Conservation (phyloP, 2,888 invertebrate genomes). For the Pinctada fucata region DNA sequence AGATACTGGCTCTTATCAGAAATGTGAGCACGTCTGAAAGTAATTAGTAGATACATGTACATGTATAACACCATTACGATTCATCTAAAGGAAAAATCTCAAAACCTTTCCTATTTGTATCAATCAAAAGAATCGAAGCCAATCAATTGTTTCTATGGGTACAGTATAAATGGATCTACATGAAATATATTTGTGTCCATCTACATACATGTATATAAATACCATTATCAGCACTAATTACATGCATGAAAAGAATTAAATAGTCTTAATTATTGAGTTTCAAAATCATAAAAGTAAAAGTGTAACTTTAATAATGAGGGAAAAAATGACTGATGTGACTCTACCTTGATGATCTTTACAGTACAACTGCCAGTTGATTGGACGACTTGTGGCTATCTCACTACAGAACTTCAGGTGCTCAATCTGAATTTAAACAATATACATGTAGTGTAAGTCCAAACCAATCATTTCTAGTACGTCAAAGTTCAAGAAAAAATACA, state of each 20-base stretch:
- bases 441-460: too few relatives aligned
- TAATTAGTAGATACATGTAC: too few relatives aligned
- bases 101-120: too few relatives aligned
- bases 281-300: background rate
- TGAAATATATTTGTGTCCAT: too few relatives aligned
- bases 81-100: too few relatives aligned
- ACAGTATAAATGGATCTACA: too few relatives aligned
- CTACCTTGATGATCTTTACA: conserved; percentile 72
- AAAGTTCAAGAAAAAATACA: too few relatives aligned
- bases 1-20: conserved; percentile 87
- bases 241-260: conserved; percentile 76
- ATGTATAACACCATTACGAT: too few relatives aligned
- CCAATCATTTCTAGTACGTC: too few relatives aligned
- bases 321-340: conserved; percentile 9
- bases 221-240: conserved; percentile 87
- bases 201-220: too few relatives aligned
- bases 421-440: conserved; percentile 79
- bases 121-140: too few relatives aligned
- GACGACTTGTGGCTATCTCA: conserved; percentile 93
- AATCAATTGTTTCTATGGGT: too few relatives aligned
- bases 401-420: conserved; percentile 96
- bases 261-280: background rate
- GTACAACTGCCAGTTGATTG: conserved; percentile 94
- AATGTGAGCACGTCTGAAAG: conserved; percentile 84
- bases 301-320: background rate